Base-by-base conservation (phyloP, 2,888 invertebrate genomes). In the Galerucella calmariensis region DNA sequence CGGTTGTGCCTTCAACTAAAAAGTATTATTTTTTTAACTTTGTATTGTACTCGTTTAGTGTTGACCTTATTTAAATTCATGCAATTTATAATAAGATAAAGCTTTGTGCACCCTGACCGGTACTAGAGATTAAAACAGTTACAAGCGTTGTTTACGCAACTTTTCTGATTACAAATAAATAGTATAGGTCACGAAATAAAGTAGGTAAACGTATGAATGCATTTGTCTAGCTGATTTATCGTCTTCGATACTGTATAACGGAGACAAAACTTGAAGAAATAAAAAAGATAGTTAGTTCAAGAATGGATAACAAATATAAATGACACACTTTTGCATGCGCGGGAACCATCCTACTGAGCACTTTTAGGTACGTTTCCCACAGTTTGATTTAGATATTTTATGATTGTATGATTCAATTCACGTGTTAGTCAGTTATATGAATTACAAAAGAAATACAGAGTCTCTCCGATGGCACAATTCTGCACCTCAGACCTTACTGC, bases 1-100 rank as follows among this genome's bases (percentile, higher is more conserved):
- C 63, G 63, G 63, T 65, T 65, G 63, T 65, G 63, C 63, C 63
- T 65, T 65, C 20, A 65, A 65, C 16, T 20, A 9, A 41, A 63
- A 6, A 65, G 2, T 9, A 16, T 16, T 63, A 16, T 46, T 65
- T 62, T 41, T 65, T 20, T 11, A 44, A 65, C 44, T 44, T 44
- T 20, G 46, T 46, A 46, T 46, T 62, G 62, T 62, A 41, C 62
- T 27, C 62, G 14, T 35, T 48, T 62, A 35, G 24, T 35, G 41
- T 62, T 65, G 63, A 46, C 63, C 63, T 65, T 24, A 46, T 65
- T 65, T 16, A 20, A 16, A 65, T 46, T 65, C 46, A 65, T 65
- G 63, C 63, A 65, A 46, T 44, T 16, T n/a, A 63, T 46, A 41
- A 46, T 63, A 63, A 56, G 10, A 56, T 20, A 56, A 56, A 10